Conservation (phyloP, 2,797 vertebrate genomes). For the Lepilemur septentrionalis region DNA sequence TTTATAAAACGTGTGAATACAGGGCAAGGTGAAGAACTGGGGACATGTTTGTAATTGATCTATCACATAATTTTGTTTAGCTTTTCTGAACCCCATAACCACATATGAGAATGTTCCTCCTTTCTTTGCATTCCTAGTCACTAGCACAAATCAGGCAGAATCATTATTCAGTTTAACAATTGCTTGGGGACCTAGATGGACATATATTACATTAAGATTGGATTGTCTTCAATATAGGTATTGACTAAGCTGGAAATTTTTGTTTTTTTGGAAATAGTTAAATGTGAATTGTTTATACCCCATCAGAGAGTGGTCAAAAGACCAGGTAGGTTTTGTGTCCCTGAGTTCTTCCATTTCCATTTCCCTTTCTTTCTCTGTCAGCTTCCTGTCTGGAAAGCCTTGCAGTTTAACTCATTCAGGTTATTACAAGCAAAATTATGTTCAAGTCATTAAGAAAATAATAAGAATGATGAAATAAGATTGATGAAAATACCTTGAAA, state of each 20-base stretch:
- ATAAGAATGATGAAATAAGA: constrained; percentile 42
- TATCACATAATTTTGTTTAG: background rate
- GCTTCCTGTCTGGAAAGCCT: background rate
- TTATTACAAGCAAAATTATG: constrained; percentile 42
- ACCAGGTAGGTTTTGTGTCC: background rate
- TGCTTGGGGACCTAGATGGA: background rate
- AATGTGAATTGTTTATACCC: background rate
- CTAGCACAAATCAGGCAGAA: background rate
- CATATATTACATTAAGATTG: background rate
- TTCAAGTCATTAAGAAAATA: constrained; percentile 14
- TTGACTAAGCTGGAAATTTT: background rate
- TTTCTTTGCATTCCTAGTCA: background rate
- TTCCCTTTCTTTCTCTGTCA: background rate
- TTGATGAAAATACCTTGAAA: constrained; percentile 21
- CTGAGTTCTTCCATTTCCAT: background rate
- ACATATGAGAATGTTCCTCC: too few relatives aligned
- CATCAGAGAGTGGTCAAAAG: background rate
- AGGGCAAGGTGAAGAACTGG: background rate
- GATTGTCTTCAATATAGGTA: background rate
- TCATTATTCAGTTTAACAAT: background rate
- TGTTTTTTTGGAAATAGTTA: background rate
- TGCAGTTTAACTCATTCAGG: background rate
- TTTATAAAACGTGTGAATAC: background rate
- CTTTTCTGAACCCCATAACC: background rate
- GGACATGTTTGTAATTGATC: background rate